Evolutionary conservation across 2,888 invertebrate species (phyloP), one percentile per base, ranked within the genome.

Genomic region (Oxyscelio sp.): DNA sequence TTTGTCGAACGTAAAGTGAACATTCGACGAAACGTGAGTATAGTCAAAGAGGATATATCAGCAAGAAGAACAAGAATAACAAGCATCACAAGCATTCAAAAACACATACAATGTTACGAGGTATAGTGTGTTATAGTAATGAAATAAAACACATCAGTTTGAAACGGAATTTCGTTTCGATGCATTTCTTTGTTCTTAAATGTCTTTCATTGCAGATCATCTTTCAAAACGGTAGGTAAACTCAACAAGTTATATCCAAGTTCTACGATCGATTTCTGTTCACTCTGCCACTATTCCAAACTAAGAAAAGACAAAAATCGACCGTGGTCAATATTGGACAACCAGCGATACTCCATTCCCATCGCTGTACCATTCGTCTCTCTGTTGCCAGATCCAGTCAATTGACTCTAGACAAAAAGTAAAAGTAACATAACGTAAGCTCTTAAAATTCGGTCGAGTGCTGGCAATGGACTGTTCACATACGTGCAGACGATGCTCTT

Each of bases 11-110:
- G 61, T 82, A 66, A 61, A 85, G 59, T 80, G 59, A 78, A 86
- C 82, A 85, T 88, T 88, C 87, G 88, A 85, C 87, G 87, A 90
- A 89, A 89, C 85, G 88, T 89, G 87, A 90, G 89, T 90, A 89
- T 88, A 81, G 83, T 85, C 86, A 88, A 86, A 89, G 87, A 88
- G 90, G 89, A 89, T 85, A 81, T 89, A 87, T 77, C 82, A 85
- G 86, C 87, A 87, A 87, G 88, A 90, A 89, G 90, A 89, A 87
- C 89, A 85, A 84, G 71, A 85, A 87, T 85, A 86, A 87, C 88
- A 87, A 87, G 83, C 84, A 88, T 85, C 87, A 90, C 81, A 86
- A 87, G 89, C 85, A 90, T 88, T 85, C 83, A 85, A 88, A 89
- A 87, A 90, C 90, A 90, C 87, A 87, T 83, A 91, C 90, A 90